Evolutionary conservation across 2,888 invertebrate genomes (phyloP).

Genomic region (Oscheius sp.): DNA sequence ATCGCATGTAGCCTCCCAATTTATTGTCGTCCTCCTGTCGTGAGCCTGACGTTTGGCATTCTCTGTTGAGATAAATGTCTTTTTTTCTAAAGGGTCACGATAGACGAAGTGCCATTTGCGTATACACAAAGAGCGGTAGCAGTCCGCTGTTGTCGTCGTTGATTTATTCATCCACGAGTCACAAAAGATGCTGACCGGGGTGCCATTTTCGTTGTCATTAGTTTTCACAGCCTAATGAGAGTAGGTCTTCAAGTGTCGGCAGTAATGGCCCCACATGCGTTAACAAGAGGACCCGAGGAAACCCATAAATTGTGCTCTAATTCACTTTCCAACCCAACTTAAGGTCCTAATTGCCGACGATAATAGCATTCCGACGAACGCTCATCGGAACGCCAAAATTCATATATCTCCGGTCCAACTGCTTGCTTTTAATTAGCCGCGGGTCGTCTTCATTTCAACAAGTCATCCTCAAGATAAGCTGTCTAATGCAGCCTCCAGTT

Average conservation of each 20-base stretch:
- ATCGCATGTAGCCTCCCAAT: too few relatives aligned
- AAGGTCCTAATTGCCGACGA: slow-evolving; percentile 32
- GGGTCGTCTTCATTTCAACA: slow-evolving; percentile 16
- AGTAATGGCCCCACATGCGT: slow-evolving; percentile 22
- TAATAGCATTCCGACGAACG: slow-evolving; percentile 36
- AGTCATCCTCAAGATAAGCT: slow-evolving; percentile 29
- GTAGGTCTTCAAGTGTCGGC: slow-evolving; percentile 16
- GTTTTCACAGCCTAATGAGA: slow-evolving; percentile 13
- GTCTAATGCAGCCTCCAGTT: slow-evolving; percentile 14
- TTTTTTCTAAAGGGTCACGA: slow-evolving; percentile 9
- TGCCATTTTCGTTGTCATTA: slow-evolving; percentile 28
- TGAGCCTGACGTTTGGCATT: too few relatives aligned
- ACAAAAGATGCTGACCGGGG: slow-evolving; percentile 17
- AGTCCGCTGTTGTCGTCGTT: slow-evolving; percentile 17
- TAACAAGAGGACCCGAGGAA: slow-evolving; percentile 30
- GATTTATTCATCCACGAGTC: slow-evolving; percentile 32
- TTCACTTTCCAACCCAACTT: slow-evolving; percentile 31
- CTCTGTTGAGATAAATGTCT: slow-evolving; percentile 4
- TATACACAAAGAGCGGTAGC: slow-evolving; percentile 35
- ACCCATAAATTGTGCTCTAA: slow-evolving; percentile 34
- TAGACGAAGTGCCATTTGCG: slow-evolving; percentile 30
- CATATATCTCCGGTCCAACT: slow-evolving; percentile 1
- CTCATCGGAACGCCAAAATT: slow-evolving; percentile 9
- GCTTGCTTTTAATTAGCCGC: slow-evolving; percentile 22
- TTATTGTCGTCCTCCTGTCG: too few relatives aligned